These are phyloP conservation scores for Pogonognathellus flavescens DNA, from an alignment of 1,140 invertebrate species.

Conservation along the genomic window DNA sequence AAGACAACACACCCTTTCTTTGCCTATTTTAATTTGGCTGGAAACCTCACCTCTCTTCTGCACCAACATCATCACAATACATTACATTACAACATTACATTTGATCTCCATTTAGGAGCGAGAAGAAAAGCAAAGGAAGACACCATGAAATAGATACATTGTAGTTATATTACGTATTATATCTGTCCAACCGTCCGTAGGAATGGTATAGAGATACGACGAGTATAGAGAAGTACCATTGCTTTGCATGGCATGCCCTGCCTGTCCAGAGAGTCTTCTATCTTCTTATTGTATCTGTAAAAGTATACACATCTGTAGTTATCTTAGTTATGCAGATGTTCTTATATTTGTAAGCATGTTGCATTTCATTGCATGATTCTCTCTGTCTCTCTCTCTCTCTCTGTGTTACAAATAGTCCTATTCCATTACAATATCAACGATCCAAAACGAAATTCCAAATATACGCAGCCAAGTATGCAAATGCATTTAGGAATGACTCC, in stretches of 20 bases:
- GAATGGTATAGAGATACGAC: too few species aligned
- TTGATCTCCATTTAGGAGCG: slow-evolving; percentile 35
- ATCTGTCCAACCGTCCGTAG: too few species aligned
- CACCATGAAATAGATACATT: slow-evolving; percentile 2
- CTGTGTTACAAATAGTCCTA: slow-evolving; percentile 32
- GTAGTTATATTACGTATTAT: too few species aligned
- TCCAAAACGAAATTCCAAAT: slow-evolving; percentile 48
- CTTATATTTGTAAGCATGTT: slow-evolving; percentile 10
- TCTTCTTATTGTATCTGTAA: not conserved
- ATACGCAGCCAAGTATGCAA: slow-evolving; percentile 42
- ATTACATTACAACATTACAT: slow-evolving; percentile 14
- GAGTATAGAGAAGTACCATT: too few species aligned
- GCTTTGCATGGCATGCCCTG: too few species aligned
- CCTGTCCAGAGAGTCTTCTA: too few species aligned
- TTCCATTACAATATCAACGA: slow-evolving; percentile 47
- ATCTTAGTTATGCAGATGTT: slow-evolving; percentile 19
- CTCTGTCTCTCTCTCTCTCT: not conserved
- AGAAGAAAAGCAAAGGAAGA: slow-evolving; percentile 28
- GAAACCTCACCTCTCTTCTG: slow-evolving; percentile 45
- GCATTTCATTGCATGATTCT: slow-evolving; percentile 26
- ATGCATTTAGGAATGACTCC: slow-evolving; percentile 33
- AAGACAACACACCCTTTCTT: slow-evolving; percentile 48
- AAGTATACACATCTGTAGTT: slow-evolving; percentile 2
- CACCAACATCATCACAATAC: slow-evolving; percentile 8
- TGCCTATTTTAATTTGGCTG: slow-evolving; percentile 45